Conservation (phyloP, 1,140 invertebrate species). For the Diachasmimorpha longicaudata region DNA sequence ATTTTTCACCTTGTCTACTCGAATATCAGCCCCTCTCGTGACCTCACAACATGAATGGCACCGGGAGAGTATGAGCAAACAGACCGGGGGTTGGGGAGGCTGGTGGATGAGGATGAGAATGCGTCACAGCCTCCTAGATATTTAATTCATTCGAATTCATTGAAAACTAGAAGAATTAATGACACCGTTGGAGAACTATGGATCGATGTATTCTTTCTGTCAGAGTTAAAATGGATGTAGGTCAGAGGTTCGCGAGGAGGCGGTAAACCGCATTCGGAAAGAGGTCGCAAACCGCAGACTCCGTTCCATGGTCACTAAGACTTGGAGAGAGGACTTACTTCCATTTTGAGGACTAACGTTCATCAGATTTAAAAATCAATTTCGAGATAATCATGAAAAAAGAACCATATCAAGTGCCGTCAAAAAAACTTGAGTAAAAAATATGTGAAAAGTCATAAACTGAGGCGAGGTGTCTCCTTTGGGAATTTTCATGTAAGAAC, state of each 20-base stretch:
- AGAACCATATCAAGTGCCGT: no score
- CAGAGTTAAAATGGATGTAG: constrained; percentile 26
- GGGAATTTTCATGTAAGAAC: no score
- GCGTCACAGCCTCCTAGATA: neutral
- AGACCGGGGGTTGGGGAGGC: neutral
- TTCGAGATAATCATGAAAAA: no score
- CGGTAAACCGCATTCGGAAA: neutral
- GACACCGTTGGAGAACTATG: neutral
- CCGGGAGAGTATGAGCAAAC: neutral
- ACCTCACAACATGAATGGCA: neutral
- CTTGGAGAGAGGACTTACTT: neutral
- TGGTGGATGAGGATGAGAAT: neutral
- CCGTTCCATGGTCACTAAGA: neutral
- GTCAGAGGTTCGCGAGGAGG: constrained; percentile 21
- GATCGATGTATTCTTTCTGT: constrained; percentile 24
- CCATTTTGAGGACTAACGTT: no score
- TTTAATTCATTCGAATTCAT: neutral
- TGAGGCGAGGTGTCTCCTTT: no score
- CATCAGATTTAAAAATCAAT: no score
- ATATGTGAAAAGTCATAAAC: no score
- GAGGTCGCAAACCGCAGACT: constrained; percentile 11
- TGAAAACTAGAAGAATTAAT: neutral
- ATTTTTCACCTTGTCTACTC: constrained; percentile 4
- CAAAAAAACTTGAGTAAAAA: no score
- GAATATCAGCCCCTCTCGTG: neutral